Conservation (phyloP, 30 jellyfish, hydroid and myxozoan species). For the Hydractinia symbiolongicarpus region DNA sequence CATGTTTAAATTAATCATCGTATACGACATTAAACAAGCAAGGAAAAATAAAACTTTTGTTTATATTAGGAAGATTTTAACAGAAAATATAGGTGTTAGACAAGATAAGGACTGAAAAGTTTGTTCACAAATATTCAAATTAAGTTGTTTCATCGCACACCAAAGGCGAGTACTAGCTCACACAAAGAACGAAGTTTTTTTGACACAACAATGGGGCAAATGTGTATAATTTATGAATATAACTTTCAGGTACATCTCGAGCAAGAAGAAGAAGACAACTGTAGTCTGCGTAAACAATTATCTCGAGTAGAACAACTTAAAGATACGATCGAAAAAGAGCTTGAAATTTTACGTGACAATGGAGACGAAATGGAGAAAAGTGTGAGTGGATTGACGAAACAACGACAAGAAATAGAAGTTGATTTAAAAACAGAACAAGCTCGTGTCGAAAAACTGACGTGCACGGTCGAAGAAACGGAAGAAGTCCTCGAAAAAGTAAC, state of each 20-base stretch:
- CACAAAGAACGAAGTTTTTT: too few relatives aligned
- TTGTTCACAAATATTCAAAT: too few relatives aligned
- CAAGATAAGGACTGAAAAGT: too few relatives aligned
- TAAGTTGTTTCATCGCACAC: too few relatives aligned
- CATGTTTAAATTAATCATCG: too few relatives aligned
- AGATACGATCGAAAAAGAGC: constrained; percentile 47
- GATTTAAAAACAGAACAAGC: constrained; percentile 43
- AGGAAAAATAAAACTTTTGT: too few relatives aligned
- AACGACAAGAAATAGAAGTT: constrained; percentile 51
- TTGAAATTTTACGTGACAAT: constrained; percentile 39
- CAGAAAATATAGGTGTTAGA: too few relatives aligned
- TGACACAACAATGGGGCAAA: too few relatives aligned
- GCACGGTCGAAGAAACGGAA: constrained; percentile 74
- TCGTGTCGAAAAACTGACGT: constrained; percentile 43
- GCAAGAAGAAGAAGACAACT: constrained; percentile 87
- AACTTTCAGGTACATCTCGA: constrained; percentile 32
- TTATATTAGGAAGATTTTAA: too few relatives aligned
- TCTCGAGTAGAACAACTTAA: constrained; percentile 51
- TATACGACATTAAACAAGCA: too few relatives aligned
- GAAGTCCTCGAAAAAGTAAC: constrained; percentile 49
- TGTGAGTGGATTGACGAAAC: constrained; percentile 40
- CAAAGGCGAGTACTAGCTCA: too few relatives aligned
- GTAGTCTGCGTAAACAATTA: constrained; percentile 32
- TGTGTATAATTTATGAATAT: too few relatives aligned
- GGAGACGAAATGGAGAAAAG: constrained; percentile 49